Evolutionary conservation across 2,797 vertebrate genomes (phyloP).

Genomic region (Macroramphosus scolopax): DNA sequence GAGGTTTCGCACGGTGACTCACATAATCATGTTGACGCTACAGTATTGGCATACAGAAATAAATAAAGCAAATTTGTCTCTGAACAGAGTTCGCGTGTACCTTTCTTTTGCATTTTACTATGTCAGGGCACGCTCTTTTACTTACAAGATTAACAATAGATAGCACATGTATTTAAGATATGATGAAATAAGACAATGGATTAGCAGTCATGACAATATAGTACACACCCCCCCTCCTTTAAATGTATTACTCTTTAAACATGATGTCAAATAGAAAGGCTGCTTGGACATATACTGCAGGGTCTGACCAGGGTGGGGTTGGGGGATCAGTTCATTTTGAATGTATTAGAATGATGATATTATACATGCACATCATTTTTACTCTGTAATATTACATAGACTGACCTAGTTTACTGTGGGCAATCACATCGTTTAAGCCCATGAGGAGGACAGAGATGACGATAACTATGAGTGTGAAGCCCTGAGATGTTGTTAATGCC

Average conservation of each 20-base stretch:
- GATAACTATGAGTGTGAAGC: slow-evolving; percentile 54
- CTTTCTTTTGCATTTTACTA: slow-evolving; percentile 45
- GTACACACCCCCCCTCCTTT: slow-evolving; percentile 36
- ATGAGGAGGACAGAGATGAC: too few species aligned
- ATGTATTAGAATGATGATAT: too few species aligned
- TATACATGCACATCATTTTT: too few species aligned
- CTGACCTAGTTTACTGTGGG: slow-evolving; percentile 45
- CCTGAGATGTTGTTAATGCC: slow-evolving; percentile 70
- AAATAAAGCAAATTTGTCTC: slow-evolving; percentile 65
- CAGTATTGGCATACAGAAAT: slow-evolving; percentile 65
- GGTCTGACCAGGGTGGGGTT: slow-evolving; percentile 53
- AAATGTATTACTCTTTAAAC: slow-evolving; percentile 39
- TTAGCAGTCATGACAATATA: slow-evolving; percentile 59
- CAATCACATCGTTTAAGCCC: too few species aligned
- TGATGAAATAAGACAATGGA: slow-evolving; percentile 64
- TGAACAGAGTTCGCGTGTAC: slow-evolving; percentile 53
- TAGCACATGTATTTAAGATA: slow-evolving; percentile 68
- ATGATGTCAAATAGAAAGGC: slow-evolving; percentile 44
- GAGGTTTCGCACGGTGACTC: slow-evolving; percentile 60
- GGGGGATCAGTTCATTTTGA: too few species aligned
- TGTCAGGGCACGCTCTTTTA: slow-evolving; percentile 56
- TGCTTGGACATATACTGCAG: slow-evolving; percentile 40
- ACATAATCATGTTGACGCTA: slow-evolving; percentile 63
- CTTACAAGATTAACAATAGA: slow-evolving; percentile 76
- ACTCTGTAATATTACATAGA: slow-evolving; percentile 17